Evolutionary conservation across 2,888 invertebrate genomes (phyloP).

Genomic region (Brenthis daphne): DNA sequence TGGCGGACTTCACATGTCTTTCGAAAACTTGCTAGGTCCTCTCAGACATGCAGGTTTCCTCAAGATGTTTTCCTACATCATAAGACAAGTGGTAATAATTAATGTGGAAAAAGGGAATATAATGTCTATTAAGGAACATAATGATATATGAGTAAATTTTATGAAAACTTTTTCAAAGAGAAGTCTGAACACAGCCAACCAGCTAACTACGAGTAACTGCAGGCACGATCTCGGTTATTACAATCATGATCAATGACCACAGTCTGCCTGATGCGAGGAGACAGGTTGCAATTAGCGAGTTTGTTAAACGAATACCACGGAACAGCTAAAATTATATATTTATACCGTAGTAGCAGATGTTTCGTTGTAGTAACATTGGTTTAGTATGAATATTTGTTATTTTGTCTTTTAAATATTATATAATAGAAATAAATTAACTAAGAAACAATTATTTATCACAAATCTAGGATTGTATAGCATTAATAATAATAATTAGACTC

Average conservation of each 20-base stretch:
- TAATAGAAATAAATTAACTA: too few relatives aligned
- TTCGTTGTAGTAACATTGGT: neutral
- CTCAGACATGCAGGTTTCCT: too few relatives aligned
- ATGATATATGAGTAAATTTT: neutral
- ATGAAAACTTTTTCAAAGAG: neutral
- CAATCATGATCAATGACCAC: constrained; percentile 36
- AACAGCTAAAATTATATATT: constrained; percentile 14
- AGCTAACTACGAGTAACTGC: constrained; percentile 2
- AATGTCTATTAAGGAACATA: too few relatives aligned
- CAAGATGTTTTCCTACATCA: too few relatives aligned
- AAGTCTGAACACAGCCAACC: constrained; percentile 15
- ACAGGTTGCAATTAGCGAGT: constrained; percentile 34
- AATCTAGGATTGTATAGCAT: too few relatives aligned
- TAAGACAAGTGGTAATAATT: too few relatives aligned
- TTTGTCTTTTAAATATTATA: neutral
- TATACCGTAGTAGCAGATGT: constrained; percentile 19
- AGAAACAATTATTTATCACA: too few relatives aligned
- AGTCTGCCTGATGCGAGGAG: constrained; percentile 23
- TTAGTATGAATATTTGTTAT: neutral
- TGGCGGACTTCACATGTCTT: too few relatives aligned
- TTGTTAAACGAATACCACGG: constrained; percentile 25
- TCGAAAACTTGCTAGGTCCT: too few relatives aligned
- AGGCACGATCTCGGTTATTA: constrained; percentile 34
- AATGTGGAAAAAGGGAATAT: too few relatives aligned
- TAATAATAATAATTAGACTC: too few relatives aligned